Percentiles rank a stretch among this genome's conserved stretches.
Evolutionary conservation across 2,888 invertebrate genomes (phyloP).

Genomic region (Cyrtodaria siliqua): DNA sequence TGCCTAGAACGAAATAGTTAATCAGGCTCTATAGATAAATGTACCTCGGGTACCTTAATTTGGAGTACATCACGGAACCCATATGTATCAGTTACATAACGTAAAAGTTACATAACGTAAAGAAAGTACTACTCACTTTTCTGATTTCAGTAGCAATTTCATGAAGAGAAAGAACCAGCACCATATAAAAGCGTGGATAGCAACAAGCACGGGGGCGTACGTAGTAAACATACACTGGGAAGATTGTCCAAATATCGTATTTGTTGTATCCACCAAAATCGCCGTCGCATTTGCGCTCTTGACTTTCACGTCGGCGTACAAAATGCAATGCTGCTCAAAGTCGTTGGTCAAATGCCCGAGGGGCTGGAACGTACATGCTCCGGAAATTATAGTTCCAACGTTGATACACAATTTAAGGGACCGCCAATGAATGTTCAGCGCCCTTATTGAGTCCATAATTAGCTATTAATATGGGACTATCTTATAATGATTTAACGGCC

Average conservation of each 20-base stretch:
- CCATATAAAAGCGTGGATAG: slow-evolving; percentile 65
- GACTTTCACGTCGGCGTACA: slow-evolving; percentile 42
- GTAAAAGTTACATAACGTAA: too few species aligned
- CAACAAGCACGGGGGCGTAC: slow-evolving; percentile 43
- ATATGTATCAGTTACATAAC: too few species aligned
- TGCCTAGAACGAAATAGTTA: too few species aligned
- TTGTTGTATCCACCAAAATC: slow-evolving; percentile 37
- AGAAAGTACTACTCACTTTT: slow-evolving; percentile 61
- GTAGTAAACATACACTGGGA: slow-evolving; percentile 48
- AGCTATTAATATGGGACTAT: too few species aligned
- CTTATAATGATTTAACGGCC: too few species aligned
- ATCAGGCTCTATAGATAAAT: too few species aligned
- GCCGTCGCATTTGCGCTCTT: slow-evolving; percentile 24
- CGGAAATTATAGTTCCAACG: slow-evolving; percentile 37
- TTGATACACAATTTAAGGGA: slow-evolving; percentile 43
- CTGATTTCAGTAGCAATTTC: slow-evolving; percentile 44
- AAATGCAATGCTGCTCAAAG: slow-evolving; percentile 51
- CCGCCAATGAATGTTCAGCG: slow-evolving; percentile 29
- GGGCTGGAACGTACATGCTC: slow-evolving; percentile 57
- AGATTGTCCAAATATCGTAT: slow-evolving; percentile 44
- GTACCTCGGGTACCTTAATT: too few species aligned
- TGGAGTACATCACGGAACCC: too few species aligned
- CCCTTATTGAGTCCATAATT: background rate
- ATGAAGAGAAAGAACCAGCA: slow-evolving; percentile 60
- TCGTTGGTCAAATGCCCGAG: slow-evolving; percentile 40